phyloP scores from a whole-genome alignment of 2,113 vertebrate genomes.

The Halichoeres trimaculatus region DNA sequence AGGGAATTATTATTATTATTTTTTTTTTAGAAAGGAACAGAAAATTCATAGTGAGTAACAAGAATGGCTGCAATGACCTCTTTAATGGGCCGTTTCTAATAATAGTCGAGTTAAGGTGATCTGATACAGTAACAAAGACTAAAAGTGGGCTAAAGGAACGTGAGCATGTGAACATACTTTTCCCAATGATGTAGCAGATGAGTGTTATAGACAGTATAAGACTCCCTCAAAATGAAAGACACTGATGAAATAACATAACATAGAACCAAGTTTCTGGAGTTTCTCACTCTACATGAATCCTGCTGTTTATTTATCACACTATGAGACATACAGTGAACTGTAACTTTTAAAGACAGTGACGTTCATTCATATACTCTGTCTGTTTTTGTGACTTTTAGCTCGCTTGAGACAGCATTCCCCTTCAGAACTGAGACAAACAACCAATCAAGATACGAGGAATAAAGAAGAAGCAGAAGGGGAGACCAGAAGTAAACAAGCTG shows the following conservation, averaged over 20 bases:
- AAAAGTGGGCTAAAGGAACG: background rate
- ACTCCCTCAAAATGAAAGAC: no score
- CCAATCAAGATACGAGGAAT: slow-evolving; percentile 21
- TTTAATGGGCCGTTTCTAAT: background rate
- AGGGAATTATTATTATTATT: background rate
- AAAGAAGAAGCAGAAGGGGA: slow-evolving; percentile 5
- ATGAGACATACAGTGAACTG: no score
- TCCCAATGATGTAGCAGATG: background rate
- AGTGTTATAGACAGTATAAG: no score
- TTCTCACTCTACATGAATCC: no score
- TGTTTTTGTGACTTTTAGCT: background rate
- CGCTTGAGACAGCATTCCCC: slow-evolving; percentile 2
- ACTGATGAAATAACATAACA: no score
- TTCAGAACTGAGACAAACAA: slow-evolving; percentile 11
- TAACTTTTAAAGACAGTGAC: slow-evolving; percentile 11
- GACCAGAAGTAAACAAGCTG: slow-evolving; percentile 7
- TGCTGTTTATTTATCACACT: background rate
- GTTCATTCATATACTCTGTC: slow-evolving; percentile 11
- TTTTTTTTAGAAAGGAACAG: slow-evolving; percentile 30
- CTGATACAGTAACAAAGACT: background rate
- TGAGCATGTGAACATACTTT: background rate
- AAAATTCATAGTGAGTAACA: background rate
- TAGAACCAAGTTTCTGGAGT: no score
- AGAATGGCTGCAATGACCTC: background rate
- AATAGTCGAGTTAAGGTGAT: background rate